A percentile compares a stretch with the other conserved stretches of the same genome.
Conservation (phyloP, 92 coral and sea anemone species). For the Desmophyllum pertusum region DNA sequence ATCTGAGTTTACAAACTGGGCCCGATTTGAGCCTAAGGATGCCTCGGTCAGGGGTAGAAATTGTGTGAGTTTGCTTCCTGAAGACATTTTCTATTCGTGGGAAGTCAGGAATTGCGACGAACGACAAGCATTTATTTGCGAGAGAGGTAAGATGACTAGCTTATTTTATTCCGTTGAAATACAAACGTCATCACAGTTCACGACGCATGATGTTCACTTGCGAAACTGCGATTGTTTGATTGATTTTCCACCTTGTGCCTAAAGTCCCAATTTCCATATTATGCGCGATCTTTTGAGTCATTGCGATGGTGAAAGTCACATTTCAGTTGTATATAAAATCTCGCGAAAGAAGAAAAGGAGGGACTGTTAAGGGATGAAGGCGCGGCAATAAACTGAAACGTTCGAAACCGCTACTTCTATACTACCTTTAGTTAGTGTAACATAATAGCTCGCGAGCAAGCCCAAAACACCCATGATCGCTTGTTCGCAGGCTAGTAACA, state of each 20-base stretch:
- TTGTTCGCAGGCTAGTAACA: too few relatives aligned
- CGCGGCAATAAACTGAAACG: too few relatives aligned
- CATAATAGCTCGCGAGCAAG: too few relatives aligned
- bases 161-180: not conserved
- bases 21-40: conserved; percentile 39
- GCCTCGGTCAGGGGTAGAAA: conserved; percentile 48
- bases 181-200: not conserved
- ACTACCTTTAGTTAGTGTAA: too few relatives aligned
- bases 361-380: too few relatives aligned
- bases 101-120: conserved; percentile 51
- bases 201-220: conserved; percentile 1
- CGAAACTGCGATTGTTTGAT: not conserved
- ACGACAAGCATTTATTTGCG: conserved; percentile 69
- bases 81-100: conserved; percentile 59
- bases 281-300: not conserved
- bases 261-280: not conserved
- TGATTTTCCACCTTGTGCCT: not conserved
- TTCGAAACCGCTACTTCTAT: too few relatives aligned
- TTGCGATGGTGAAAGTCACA: too few relatives aligned
- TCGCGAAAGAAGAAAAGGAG: too few relatives aligned
- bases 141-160: conserved; percentile 59
- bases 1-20: conserved; percentile 65
- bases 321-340: not conserved
- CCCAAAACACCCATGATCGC: too few relatives aligned
- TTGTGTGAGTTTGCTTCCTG: conserved; percentile 60